Evolutionary conservation across 2,888 invertebrate species (phyloP), one percentile per base, ranked within the genome.

Genomic region (Meiosimyza decipiens): DNA sequence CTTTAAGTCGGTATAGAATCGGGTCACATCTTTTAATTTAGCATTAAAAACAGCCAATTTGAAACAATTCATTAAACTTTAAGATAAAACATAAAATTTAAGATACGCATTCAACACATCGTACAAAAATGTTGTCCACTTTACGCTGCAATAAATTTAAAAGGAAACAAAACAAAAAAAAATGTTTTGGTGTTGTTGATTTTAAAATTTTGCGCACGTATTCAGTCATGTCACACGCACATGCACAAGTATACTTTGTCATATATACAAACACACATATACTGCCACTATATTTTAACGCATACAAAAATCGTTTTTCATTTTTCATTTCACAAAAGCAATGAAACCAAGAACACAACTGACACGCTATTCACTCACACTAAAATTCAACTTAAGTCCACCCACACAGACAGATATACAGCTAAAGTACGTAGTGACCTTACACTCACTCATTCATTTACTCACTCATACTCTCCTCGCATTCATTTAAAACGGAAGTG

Each of bases 401-500:
- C 52, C 40, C 57, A 74, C 64, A 73, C 60, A 57, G 67, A 63
- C 33, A 65, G 49, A 55, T 67, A 49, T 57, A 66, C 71, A 51
- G 9, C 22, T 52, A 68, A 77, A 70, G 77, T 64, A 28, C 60
- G 65, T 54, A 72, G 69, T 55, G 59, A 40, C 40, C 40, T 40
- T 40, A 40, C 40, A 9, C 40, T 40, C 9, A 40, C 9, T 40
- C 40, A 7, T 40, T 40, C 40, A 40, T 40, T 40, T 40, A 40
- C 9, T 40, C 40, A 40, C 40, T 40, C 40, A 40, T 9, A 40
- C 40, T 40, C 40, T 40, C 9, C 9, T 40, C 40, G 40, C 9
- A 9, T 40, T 40, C 9, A 9, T 40, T 9, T 28, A 62, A 78
- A 77, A 76, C 66, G 57, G 77, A 81, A 71, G 76, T 80, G 76